Evolutionary conservation across 2,888 invertebrate genomes (phyloP).

Genomic region (Drosophila melanocephala): DNA sequence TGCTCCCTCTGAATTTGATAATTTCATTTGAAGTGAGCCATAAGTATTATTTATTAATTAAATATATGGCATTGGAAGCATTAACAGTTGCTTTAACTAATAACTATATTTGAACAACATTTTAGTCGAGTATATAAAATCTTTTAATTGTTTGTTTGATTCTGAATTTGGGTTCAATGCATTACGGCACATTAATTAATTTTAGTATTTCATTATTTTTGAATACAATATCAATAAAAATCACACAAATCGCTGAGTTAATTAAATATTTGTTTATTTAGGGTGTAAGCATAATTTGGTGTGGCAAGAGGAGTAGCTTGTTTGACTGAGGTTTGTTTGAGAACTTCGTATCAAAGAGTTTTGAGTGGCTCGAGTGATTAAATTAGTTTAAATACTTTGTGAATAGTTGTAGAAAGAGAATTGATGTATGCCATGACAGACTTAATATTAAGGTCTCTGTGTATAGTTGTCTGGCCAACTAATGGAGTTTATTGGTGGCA

Average conservation of each 20-base stretch:
- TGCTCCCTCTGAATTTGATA: conserved; percentile 38
- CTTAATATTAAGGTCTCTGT: not conserved
- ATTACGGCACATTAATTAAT: conserved; percentile 25
- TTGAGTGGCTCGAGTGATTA: not conserved
- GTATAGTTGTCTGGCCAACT: not conserved
- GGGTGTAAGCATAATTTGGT: not conserved
- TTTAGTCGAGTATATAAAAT: not conserved
- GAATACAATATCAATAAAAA: not conserved
- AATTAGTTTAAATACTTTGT: not conserved
- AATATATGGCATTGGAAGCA: conserved; percentile 3
- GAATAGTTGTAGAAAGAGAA: not conserved
- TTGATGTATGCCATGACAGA: not conserved
- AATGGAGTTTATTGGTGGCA: not conserved
- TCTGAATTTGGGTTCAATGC: conserved; percentile 28
- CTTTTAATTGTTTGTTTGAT: not conserved
- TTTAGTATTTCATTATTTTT: conserved; percentile 14
- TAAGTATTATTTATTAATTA: conserved; percentile 27
- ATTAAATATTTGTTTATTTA: conserved; percentile 20
- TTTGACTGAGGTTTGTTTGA: not conserved
- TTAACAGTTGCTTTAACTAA: not conserved
- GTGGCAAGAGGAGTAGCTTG: not conserved
- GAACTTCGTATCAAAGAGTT: not conserved
- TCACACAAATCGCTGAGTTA: not conserved
- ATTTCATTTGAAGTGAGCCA: conserved; percentile 26
- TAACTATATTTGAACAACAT: not conserved